These are phyloP conservation scores for Saxidomus purpurata DNA, from an alignment of 1,140 invertebrate species.

Conservation along the genomic window DNA sequence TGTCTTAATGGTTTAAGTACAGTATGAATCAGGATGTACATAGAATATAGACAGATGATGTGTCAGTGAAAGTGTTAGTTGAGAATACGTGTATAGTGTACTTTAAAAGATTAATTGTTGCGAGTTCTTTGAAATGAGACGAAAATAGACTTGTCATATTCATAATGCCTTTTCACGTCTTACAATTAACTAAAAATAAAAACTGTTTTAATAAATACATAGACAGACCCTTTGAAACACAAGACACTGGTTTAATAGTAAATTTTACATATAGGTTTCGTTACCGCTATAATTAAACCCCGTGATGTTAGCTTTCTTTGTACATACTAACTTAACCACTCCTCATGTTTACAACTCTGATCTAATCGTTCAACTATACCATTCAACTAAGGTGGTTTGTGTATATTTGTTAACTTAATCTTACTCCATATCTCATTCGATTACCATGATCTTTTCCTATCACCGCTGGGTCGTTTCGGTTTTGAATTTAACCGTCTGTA, in stretches of 20 bases:
- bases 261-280: conserved; percentile 34
- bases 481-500: conserved; percentile 18
- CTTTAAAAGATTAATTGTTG: too few relatives aligned
- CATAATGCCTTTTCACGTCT: too few relatives aligned
- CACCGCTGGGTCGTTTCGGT: conserved; percentile 44
- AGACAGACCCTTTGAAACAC: too few relatives aligned
- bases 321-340: conserved; percentile 32
- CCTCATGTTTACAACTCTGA: conserved; percentile 44
- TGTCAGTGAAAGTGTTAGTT: too few relatives aligned
- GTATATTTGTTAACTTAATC: background rate
- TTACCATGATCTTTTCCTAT: background rate
- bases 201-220: too few relatives aligned
- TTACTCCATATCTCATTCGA: background rate
- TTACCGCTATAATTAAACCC: conserved; percentile 35
- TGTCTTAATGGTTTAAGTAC: background rate
- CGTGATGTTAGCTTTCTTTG: background rate
- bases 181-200: too few relatives aligned
- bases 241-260: background rate
- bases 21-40: background rate
- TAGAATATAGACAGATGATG: background rate
- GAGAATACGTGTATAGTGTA: too few relatives aligned
- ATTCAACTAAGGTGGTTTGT: conserved; percentile 13
- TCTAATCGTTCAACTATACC: background rate
- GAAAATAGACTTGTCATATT: too few relatives aligned
- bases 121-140: too few relatives aligned